A percentile compares a stretch with the other conserved stretches of the same genome.
Evolutionary conservation across 2,113 vertebrate genomes (phyloP).

Genomic region (Corythaeola cristata): DNA sequence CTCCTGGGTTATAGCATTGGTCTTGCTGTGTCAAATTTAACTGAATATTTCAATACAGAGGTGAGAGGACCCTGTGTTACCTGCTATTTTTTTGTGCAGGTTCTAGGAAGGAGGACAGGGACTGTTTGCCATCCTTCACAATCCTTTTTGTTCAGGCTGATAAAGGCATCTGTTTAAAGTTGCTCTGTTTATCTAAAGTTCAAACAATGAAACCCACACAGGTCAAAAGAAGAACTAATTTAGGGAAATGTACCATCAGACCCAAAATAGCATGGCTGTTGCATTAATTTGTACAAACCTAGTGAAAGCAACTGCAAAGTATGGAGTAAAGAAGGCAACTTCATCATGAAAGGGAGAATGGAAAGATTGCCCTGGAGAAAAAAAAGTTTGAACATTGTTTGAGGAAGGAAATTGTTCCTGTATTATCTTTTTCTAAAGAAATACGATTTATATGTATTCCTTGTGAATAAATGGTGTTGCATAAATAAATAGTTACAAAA

Average conservation of each 20-base stretch:
- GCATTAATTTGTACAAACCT: neutral
- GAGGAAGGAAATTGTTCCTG: neutral
- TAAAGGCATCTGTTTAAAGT: neutral
- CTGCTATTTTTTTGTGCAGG: neutral
- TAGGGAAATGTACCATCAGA: neutral
- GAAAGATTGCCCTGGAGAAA: neutral
- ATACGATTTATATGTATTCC: neutral
- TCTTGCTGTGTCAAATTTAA: neutral
- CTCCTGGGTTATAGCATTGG: rapidly evolving
- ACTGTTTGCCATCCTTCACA: neutral
- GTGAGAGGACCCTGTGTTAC: neutral
- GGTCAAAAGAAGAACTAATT: neutral
- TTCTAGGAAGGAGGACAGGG: neutral
- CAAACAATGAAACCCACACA: neutral
- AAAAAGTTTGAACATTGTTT: neutral
- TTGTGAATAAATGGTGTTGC: neutral
- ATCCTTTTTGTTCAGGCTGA: neutral
- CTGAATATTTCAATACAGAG: neutral
- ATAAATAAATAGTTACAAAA: neutral
- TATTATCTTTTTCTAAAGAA: neutral
- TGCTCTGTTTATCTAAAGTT: neutral
- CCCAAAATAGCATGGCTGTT: neutral
- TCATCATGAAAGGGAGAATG: neutral
- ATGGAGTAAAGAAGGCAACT: neutral
- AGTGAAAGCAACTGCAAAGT: neutral